phyloP scores from a whole-genome alignment of 2,888 invertebrate genomes.

The Zelleria hepariella region DNA sequence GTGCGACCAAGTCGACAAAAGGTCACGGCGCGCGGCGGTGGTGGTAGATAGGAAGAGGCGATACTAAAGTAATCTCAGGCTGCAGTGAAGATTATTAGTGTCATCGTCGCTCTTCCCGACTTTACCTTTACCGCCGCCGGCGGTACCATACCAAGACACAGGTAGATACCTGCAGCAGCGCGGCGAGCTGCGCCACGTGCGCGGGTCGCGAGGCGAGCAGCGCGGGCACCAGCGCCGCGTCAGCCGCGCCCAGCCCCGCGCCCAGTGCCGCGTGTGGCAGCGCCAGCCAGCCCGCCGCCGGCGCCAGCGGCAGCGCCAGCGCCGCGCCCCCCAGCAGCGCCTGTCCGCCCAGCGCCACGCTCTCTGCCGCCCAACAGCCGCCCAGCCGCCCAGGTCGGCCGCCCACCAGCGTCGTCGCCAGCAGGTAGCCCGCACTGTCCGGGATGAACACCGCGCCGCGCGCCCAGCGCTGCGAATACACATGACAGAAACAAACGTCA shows the following conservation, averaged over 20 bases:
- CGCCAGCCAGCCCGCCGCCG: constrained; percentile 31
- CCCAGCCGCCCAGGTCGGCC: constrained; percentile 20
- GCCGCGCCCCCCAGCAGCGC: constrained; percentile 48
- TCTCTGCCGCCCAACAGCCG: constrained; percentile 21
- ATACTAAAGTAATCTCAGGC: too few relatives aligned
- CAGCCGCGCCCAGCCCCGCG: constrained; percentile 44
- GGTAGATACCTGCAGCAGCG: constrained; percentile 37
- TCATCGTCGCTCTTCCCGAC: too few relatives aligned
- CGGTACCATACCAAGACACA: too few relatives aligned
- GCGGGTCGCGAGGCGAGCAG: constrained; percentile 28
- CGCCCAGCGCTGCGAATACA: constrained; percentile 41
- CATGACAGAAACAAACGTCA: not conserved
- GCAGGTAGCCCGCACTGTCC: constrained; percentile 54
- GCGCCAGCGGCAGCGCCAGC: constrained; percentile 46
- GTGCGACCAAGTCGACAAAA: too few relatives aligned
- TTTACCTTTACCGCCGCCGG: too few relatives aligned
- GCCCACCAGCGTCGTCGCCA: constrained; percentile 15
- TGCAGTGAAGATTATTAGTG: too few relatives aligned
- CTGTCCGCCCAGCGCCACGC: constrained; percentile 28
- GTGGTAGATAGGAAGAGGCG: too few relatives aligned
- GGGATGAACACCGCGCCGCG: constrained; percentile 53
- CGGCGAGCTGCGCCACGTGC: constrained; percentile 38
- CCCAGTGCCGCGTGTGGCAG: constrained; percentile 55
- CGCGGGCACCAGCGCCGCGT: constrained; percentile 59
- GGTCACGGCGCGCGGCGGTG: too few relatives aligned